Conservation (phyloP, 2,113 vertebrate genomes). For the Lutjanus erythropterus region DNA sequence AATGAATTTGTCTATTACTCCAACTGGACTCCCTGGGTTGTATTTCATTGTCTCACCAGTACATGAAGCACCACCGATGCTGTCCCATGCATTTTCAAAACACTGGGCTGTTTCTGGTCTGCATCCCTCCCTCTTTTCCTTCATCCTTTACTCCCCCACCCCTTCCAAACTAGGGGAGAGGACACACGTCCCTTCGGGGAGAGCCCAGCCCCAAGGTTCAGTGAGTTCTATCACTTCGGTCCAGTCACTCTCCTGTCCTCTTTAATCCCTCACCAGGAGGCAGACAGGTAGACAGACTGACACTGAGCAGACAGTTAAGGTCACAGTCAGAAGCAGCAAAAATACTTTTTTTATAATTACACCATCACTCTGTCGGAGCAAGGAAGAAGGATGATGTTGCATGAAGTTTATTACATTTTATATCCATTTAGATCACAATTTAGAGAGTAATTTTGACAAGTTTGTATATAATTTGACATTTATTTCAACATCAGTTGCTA, state of each 20-base stretch:
- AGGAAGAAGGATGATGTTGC: not conserved
- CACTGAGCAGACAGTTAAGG: conserved; percentile 46
- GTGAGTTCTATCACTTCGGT: conserved; percentile 69
- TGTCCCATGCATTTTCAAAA: conserved; percentile 10
- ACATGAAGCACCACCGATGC: not conserved
- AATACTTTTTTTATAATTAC: not conserved
- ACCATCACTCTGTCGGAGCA: not conserved
- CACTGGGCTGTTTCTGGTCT: not conserved
- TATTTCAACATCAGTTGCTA: conserved; percentile 27
- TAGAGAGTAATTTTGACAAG: not conserved
- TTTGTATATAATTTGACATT: conserved; percentile 20
- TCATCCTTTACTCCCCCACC: not conserved
- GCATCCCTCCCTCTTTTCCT: not conserved
- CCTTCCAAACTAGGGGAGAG: conserved; percentile 42
- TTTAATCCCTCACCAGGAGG: conserved; percentile 70
- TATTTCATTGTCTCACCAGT: not conserved
- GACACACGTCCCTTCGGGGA: conserved; percentile 71
- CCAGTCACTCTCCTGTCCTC: conserved; percentile 70
- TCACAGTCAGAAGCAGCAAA: conserved; percentile 21
- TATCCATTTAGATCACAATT: conserved; percentile 17
- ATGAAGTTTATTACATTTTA: conserved; percentile 13
- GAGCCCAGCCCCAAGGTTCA: conserved; percentile 70
- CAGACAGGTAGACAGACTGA: conserved; percentile 57
- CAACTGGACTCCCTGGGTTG: not conserved
- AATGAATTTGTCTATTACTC: not conserved